Evolutionary conservation across 2,113 vertebrate species (phyloP).

Genomic region (Sylvietta virens): DNA sequence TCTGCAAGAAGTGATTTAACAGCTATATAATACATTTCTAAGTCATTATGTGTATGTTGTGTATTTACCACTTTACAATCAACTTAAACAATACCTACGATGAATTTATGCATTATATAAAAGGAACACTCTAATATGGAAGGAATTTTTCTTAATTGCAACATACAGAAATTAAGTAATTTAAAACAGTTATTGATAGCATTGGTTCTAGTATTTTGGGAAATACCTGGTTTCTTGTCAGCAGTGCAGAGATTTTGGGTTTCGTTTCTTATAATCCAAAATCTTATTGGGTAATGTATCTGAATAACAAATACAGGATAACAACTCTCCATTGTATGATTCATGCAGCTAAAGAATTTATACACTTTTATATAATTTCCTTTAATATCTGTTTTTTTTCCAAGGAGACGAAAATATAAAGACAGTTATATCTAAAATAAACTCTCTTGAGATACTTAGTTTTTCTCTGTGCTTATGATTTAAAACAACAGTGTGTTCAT

Average conservation of each 20-base stretch:
- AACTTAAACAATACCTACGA: neutral
- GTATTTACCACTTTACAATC: neutral
- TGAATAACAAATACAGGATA: neutral
- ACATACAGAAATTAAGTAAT: neutral
- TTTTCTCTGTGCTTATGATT: neutral
- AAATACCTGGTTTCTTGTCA: neutral
- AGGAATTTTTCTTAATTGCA: neutral
- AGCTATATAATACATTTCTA: neutral
- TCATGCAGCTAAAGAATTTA: neutral
- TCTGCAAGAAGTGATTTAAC: neutral
- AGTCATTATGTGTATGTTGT: neutral
- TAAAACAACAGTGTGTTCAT: neutral
- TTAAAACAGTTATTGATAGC: neutral
- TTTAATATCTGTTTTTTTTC: neutral
- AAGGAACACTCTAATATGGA: neutral
- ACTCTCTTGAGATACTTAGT: neutral
- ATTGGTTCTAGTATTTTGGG: neutral
- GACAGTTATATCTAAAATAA: neutral
- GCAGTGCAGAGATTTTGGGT: neutral
- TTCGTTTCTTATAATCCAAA: neutral
- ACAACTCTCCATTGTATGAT: neutral
- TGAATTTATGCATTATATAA: neutral
- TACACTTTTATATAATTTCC: neutral
- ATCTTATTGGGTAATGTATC: neutral
- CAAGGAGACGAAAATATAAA: neutral